Conservation (phyloP, 2,888 invertebrate genomes). For the Omphaloscelis lunosa region DNA sequence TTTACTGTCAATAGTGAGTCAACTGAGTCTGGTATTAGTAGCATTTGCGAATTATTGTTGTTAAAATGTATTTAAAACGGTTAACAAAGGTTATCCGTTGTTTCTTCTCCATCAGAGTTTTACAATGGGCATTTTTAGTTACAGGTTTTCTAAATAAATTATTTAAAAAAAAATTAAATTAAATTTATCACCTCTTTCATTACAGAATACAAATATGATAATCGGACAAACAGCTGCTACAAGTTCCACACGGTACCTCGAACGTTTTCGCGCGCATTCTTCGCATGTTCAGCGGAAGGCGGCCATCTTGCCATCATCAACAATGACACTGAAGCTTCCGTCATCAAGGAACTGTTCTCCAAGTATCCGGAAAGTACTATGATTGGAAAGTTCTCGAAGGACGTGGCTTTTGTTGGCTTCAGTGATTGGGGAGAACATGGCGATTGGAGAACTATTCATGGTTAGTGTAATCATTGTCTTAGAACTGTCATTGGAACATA, state of each 20-base stretch:
- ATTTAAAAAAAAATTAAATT: no score
- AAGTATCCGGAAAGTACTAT: slow-evolving; percentile 64
- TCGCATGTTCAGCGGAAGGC: slow-evolving; percentile 77
- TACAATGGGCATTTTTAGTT: neutral
- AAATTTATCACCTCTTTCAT: neutral
- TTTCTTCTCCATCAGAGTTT: neutral
- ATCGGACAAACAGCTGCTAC: slow-evolving; percentile 76
- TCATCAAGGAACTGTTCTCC: slow-evolving; percentile 67
- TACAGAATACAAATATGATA: slow-evolving; percentile 72
- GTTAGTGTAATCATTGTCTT: slow-evolving; percentile 23
- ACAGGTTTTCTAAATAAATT: neutral
- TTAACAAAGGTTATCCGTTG: neutral
- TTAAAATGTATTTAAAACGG: neutral
- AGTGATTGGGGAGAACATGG: slow-evolving; percentile 72
- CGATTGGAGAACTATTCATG: slow-evolving; percentile 74
- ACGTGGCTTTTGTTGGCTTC: slow-evolving; percentile 69
- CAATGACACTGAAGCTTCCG: slow-evolving; percentile 69
- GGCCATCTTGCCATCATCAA: slow-evolving; percentile 77
- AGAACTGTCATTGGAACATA: neutral
- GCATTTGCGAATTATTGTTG: no score
- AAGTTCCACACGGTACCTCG: slow-evolving; percentile 75
- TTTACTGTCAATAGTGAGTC: no score
- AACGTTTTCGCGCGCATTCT: slow-evolving; percentile 74
- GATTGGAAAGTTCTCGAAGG: slow-evolving; percentile 57
- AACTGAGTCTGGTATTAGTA: no score